These are phyloP conservation scores for Gymnopithys bicolor DNA, from an alignment of 2,797 vertebrate species.

Conservation along the genomic window DNA sequence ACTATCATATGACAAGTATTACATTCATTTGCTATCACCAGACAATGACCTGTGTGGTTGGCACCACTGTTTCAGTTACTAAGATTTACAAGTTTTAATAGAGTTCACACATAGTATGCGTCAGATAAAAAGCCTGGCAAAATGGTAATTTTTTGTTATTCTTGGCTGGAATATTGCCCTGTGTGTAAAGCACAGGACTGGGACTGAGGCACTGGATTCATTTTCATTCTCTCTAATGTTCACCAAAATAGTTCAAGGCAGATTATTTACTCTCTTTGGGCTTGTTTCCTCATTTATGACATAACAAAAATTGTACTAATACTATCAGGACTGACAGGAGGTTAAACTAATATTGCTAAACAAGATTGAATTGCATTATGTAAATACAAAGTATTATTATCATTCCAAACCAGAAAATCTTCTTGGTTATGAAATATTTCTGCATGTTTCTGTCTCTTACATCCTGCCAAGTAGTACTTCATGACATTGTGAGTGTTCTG, in stretches of 20 bases:
- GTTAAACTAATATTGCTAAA: slow-evolving; percentile 46
- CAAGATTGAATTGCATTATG: slow-evolving; percentile 25
- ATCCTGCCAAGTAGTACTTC: not conserved
- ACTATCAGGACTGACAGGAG: not conserved
- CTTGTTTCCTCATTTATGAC: slow-evolving; percentile 10
- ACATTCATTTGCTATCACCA: slow-evolving; percentile 14
- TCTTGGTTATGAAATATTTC: slow-evolving; percentile 17
- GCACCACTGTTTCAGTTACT: slow-evolving; percentile 1
- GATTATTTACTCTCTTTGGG: not conserved
- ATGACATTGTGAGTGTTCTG: not conserved
- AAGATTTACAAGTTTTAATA: slow-evolving; percentile 54
- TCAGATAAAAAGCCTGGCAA: slow-evolving; percentile 41
- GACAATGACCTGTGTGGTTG: slow-evolving; percentile 25
- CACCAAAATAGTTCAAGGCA: not conserved
- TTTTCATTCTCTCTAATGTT: not conserved
- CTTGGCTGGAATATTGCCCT: slow-evolving; percentile 9
- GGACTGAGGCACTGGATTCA: not conserved
- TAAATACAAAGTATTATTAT: slow-evolving; percentile 13
- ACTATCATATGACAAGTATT: not conserved
- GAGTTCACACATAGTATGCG: slow-evolving; percentile 8
- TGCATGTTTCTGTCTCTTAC: not conserved
- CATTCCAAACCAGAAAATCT: slow-evolving; percentile 10
- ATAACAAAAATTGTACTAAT: slow-evolving; percentile 3
- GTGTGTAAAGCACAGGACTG: not conserved
- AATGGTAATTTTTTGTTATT: slow-evolving; percentile 12